phyloP scores from a whole-genome alignment of 2,888 invertebrate species.

The Synergus japonicus region DNA sequence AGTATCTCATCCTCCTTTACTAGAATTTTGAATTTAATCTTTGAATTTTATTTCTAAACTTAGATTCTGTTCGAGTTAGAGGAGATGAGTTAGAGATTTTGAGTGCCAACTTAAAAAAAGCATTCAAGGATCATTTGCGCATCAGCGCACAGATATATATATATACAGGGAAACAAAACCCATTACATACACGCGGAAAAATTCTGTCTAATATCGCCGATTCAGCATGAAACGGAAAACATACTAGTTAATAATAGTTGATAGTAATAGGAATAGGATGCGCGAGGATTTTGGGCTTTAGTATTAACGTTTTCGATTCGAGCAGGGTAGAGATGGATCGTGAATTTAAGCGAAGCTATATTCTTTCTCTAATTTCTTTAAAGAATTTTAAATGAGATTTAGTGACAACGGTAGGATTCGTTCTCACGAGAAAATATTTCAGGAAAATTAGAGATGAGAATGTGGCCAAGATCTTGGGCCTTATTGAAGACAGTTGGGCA shows the following conservation, averaged over 20 bases:
- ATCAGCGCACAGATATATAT: slow-evolving; percentile 10
- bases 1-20: not conserved
- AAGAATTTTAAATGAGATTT: not conserved
- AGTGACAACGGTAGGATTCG: slow-evolving; percentile 21
- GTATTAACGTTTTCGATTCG: slow-evolving; percentile 67
- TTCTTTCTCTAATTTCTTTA: slow-evolving; percentile 47
- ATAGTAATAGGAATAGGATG: slow-evolving; percentile 61
- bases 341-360: slow-evolving; percentile 50
- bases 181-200: slow-evolving; percentile 35
- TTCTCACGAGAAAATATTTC: slow-evolving; percentile 44
- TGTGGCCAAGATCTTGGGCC: slow-evolving; percentile 69
- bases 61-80: not conserved
- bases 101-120: slow-evolving; percentile 16
- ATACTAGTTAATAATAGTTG: slow-evolving; percentile 50
- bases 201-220: slow-evolving; percentile 41
- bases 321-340: slow-evolving; percentile 50
- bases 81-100: not conserved
- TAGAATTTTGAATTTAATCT: not conserved
- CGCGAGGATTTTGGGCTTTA: slow-evolving; percentile 71
- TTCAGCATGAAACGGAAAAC: slow-evolving; percentile 37
- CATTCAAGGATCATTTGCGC: slow-evolving; percentile 30
- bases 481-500: slow-evolving; percentile 77
- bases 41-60: not conserved
- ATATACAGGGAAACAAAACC: slow-evolving; percentile 1
- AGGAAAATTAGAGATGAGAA: not conserved